Evolutionary conservation across 2,113 vertebrate genomes (phyloP).

Genomic region (Rhinolophus sinicus): DNA sequence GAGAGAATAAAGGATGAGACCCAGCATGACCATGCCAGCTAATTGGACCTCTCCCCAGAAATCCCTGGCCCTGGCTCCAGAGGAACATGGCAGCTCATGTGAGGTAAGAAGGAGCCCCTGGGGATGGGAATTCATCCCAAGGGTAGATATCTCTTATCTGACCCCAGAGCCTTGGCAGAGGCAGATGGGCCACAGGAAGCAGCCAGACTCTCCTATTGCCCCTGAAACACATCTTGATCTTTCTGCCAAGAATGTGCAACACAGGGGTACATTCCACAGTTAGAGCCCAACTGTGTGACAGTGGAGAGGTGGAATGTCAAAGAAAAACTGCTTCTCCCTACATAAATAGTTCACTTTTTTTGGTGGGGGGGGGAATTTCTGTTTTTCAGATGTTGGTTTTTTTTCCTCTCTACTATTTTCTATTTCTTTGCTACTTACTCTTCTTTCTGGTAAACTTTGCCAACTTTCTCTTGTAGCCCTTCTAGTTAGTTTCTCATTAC

Average conservation of each 20-base stretch:
- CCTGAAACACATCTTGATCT: background rate
- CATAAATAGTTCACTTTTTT: background rate
- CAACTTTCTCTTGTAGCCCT: background rate
- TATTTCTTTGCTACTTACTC: background rate
- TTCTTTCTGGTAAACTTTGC: background rate
- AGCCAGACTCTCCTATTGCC: background rate
- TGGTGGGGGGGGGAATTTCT: background rate
- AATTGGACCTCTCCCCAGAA: background rate
- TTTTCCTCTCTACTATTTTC: background rate
- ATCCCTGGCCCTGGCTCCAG: background rate
- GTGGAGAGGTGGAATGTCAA: background rate
- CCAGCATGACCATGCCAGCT: background rate
- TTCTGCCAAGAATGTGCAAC: background rate
- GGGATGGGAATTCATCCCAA: background rate
- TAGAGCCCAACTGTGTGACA: background rate
- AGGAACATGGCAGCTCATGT: background rate
- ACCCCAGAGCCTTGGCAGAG: background rate
- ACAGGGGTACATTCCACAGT: background rate
- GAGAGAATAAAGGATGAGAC: background rate
- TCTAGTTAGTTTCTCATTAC: background rate
- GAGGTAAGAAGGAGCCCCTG: conserved; percentile 45
- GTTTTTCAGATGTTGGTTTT: background rate
- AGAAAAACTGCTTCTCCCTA: background rate
- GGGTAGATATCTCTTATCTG: background rate
- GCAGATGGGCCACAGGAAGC: background rate